Base-by-base conservation (phyloP, 2,113 vertebrate genomes). In the Pygoscelis adeliae region DNA sequence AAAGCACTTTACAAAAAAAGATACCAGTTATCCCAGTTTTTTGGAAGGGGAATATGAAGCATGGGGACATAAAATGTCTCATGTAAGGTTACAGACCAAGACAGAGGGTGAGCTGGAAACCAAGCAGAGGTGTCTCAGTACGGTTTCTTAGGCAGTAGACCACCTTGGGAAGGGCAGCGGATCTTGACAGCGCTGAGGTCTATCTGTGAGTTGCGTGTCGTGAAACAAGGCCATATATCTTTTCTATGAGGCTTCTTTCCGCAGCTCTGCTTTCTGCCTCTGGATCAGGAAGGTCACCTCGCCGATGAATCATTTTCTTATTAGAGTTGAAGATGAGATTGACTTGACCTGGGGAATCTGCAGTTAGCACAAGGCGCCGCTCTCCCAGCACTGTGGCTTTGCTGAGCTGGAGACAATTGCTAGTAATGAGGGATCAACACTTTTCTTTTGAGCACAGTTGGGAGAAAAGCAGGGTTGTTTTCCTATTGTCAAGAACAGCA, bases 241-340 rank as follows among this genome's bases (percentile, higher is more conserved):
- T 93, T 76, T 73, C 83, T 89, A 32, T 56, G 92, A 89, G 56
- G 34, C 67, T 87, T 89, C 72, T 78, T 88, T 88, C 42, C 19
- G 4, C 63, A 71, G 18, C 53, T 91, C 46, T 67, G 14, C 2
- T 0, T 88, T 88, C 55, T 88, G 59, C 52, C 29, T 94, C 29
- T 92, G 55, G 38, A 87, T 56, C 71, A 82, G 74, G 38, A 72
- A 95, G 82, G 83, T 95, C 71, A 93, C 50, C 55, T 80, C 3
- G 0, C 4, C 0, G 0, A 78, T 90, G 30, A 92, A 93, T 88
- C 36, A 65, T 92, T 78, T 90, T 87, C 53, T 78, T 91, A 73
- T 85, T 94, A 70, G 58, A 61, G 61, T 66, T 83, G 81, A 88
- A 85, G 66, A 87, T 73, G 81, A 95, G 87, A 83, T 77, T 90